phyloP scores from a whole-genome alignment of 2,113 vertebrate genomes.

The Sciurus niger region DNA sequence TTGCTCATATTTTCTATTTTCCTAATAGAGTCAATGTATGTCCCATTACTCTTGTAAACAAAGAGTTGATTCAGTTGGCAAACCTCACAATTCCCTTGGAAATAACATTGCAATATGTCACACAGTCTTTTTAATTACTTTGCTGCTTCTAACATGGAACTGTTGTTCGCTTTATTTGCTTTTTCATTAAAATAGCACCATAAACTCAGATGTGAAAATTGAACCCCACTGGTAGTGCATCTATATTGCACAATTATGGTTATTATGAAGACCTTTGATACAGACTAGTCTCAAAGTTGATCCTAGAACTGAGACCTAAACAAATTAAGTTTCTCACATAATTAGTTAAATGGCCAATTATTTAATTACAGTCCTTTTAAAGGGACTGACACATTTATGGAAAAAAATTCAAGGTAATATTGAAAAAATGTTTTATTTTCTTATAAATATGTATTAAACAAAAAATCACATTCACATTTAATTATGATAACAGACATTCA shows the following conservation, averaged over 20 bases:
- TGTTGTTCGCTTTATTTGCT: not conserved
- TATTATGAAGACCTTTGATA: not conserved
- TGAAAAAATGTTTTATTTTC: not conserved
- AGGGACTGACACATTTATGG: not conserved
- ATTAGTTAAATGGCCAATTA: not conserved
- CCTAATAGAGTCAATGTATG: not conserved
- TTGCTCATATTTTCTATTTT: slow-evolving; percentile 23
- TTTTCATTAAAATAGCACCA: not conserved
- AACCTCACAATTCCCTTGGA: not conserved
- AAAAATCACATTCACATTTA: not conserved
- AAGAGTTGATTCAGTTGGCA: slow-evolving; percentile 25
- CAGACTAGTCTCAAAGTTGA: not conserved
- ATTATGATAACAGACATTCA: not conserved
- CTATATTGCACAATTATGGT: not conserved
- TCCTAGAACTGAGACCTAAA: not conserved
- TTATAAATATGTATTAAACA: not conserved
- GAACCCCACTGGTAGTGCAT: not conserved
- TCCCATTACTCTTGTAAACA: slow-evolving; percentile 43
- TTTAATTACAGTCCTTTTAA: not conserved
- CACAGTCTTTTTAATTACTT: slow-evolving; percentile 27
- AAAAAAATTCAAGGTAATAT: not conserved
- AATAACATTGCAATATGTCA: not conserved
- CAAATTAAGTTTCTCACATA: not conserved
- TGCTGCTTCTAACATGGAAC: not conserved
- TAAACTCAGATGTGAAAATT: not conserved